Evolutionary conservation across 2,888 invertebrate genomes (phyloP).

Genomic region (Philonicus albiceps): DNA sequence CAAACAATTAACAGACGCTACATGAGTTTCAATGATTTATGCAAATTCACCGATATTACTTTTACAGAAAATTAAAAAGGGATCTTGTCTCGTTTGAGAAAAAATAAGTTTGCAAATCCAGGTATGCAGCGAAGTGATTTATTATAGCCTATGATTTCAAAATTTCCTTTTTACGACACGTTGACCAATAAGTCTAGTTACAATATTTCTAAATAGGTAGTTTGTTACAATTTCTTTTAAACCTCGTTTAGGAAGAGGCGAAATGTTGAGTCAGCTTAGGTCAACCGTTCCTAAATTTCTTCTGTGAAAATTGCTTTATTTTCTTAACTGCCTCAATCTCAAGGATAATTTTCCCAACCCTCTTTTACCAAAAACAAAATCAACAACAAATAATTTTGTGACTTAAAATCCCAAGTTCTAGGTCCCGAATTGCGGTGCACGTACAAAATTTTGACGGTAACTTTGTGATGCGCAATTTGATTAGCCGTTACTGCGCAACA

Average conservation of each 20-base stretch:
- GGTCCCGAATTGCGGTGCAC: background rate
- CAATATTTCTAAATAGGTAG: background rate
- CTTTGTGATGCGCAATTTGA: background rate
- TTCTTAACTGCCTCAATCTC: background rate
- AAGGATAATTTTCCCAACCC: background rate
- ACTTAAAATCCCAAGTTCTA: background rate
- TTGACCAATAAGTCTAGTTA: background rate
- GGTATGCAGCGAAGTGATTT: background rate
- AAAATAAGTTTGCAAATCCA: background rate
- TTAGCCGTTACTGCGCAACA: background rate
- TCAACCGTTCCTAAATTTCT: background rate
- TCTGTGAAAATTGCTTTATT: background rate
- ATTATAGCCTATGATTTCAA: background rate
- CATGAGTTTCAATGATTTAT: background rate
- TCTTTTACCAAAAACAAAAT: background rate
- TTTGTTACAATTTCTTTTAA: background rate
- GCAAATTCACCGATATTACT: background rate
- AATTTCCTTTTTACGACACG: background rate
- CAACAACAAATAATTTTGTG: background rate
- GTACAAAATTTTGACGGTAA: background rate
- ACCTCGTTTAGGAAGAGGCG: background rate
- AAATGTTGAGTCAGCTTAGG: background rate
- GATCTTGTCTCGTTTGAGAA: background rate
- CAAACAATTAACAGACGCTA: background rate
- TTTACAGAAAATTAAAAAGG: background rate